Evolutionary conservation across 2,888 invertebrate genomes (phyloP), one percentile per base, ranked within the genome.

Genomic region (Hoplodrina blanda): DNA sequence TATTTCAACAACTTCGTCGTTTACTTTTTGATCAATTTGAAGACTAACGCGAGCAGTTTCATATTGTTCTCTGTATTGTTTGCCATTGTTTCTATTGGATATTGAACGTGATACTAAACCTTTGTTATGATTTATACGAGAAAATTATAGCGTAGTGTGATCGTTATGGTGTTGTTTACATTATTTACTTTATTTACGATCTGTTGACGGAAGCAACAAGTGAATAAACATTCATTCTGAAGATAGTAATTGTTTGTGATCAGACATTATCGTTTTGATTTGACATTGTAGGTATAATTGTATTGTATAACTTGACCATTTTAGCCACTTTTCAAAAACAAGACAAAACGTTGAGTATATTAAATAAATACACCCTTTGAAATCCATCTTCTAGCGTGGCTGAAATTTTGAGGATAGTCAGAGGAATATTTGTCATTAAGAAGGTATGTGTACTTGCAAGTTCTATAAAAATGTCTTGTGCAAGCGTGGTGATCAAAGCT

Each of bases 121-220:
- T 68, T 44, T 49, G 6, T 44, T 4, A 44, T 49, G 19, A 62
- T 67, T 50, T 62, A 57, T n/a, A n/a, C 0, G 15, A 8, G 13
- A 25, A 59, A 6, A 44, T 65, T 50, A 50, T 0, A 60, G 33
- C 49, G 17, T 50, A 33, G 17, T 2, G 15, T 46, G 50, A 55
- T 20, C 17, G 15, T 46, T 19, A 37, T 56, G 30, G 11, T 33
- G 20, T 46, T 56, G 46, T 37, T 44, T 25, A 55, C 8, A 30
- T 20, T 30, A 53, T 41, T n/a, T n/a, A 6, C 30, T 30, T 57
- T n/a, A 20, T 64, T 73, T 49, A 54, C 2, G 33, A 63, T 15
- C 19, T 64, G 11, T 33, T 63, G n/a, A 30, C 46, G 37, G 56
- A 57, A 57, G 64, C 20, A 63, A 64, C 57, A 63, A 63, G 53